Base-by-base conservation (phyloP, 2,888 invertebrate species). In the Periphyllus acericola region DNA sequence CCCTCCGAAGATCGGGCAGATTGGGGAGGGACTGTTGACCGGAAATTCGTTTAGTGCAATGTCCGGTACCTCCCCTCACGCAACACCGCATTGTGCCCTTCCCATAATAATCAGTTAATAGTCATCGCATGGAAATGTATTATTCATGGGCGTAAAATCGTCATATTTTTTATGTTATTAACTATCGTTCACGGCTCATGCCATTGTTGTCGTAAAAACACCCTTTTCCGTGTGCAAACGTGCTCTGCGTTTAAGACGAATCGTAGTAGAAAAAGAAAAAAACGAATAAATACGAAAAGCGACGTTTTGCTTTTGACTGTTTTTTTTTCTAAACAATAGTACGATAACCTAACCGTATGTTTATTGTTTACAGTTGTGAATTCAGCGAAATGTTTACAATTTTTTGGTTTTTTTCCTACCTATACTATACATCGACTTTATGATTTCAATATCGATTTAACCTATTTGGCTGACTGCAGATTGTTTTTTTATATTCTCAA, bases 11-110 rank as follows among this genome's bases (percentile, higher is more conserved):
- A 84, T 68, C 21, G 6, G 29, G 9, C 32, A n/a, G 19, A 60
- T 55, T 55, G 52, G 79, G 86, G 55, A 86, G 71, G 71, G 72
- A 79, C 79, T 72, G 72, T 80, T 55, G 86, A 86, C 86, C 86
- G 86, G 86, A 86, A 79, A 86, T 86, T 86, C 79, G 86, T 86
- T 86, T 80, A 86, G 86, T 86, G 60, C 72, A 55, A 80, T 80
- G 86, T 86, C 79, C 86, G 86, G 86, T 72, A 36, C 86, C 79
- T 86, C 79, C 86, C 79, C 46, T 76, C 76, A n/a, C 68, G 80
- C 40, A 80, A 80, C 55, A 72, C 55, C 34, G 8, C 55, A 86
- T 72, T 80, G 80, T 72, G 79, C 71, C 79, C 72, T 86, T 80
- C 79, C 71, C 86, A 79, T 86, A 86, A 86, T 80, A 86, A 80